phyloP scores from a whole-genome alignment of 2,888 invertebrate species.

The Rhopalosiphum nymphaeae region DNA sequence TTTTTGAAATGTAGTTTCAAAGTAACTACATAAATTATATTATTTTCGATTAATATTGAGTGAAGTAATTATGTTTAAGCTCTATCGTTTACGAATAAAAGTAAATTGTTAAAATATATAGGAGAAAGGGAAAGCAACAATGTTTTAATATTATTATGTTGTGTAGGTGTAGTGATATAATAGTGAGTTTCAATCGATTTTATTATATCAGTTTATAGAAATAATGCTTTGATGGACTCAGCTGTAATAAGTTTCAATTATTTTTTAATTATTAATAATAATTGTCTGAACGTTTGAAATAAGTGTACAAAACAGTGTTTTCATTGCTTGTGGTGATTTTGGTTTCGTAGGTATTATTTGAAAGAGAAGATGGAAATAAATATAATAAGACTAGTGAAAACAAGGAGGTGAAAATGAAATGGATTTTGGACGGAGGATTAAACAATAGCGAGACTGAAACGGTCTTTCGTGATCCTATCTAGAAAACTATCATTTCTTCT shows the following conservation, averaged over 20 bases:
- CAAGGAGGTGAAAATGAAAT: conserved; percentile 54
- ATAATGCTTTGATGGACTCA: background rate
- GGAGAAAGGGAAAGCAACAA: background rate
- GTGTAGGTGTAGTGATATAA: background rate
- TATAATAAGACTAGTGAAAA: conserved; percentile 19
- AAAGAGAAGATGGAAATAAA: conserved; percentile 20
- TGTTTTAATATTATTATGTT: background rate
- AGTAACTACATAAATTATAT: background rate
- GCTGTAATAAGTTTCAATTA: background rate
- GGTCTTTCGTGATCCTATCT: conserved; percentile 53
- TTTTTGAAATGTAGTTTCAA: background rate
- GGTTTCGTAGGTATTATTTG: conserved; percentile 8
- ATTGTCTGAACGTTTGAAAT: background rate
- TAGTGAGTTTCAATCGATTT: background rate
- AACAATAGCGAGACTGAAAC: conserved; percentile 56
- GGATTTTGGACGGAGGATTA: conserved; percentile 54
- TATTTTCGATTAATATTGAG: background rate
- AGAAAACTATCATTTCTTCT: conserved; percentile 47
- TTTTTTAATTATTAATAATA: background rate
- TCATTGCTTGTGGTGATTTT: conserved; percentile 16
- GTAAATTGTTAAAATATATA: background rate
- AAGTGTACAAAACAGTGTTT: background rate
- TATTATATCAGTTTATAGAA: background rate
- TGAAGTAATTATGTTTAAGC: background rate
- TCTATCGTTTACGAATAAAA: background rate